phyloP scores from a whole-genome alignment of 2,113 vertebrate genomes.

The Pteruthius melanotis region DNA sequence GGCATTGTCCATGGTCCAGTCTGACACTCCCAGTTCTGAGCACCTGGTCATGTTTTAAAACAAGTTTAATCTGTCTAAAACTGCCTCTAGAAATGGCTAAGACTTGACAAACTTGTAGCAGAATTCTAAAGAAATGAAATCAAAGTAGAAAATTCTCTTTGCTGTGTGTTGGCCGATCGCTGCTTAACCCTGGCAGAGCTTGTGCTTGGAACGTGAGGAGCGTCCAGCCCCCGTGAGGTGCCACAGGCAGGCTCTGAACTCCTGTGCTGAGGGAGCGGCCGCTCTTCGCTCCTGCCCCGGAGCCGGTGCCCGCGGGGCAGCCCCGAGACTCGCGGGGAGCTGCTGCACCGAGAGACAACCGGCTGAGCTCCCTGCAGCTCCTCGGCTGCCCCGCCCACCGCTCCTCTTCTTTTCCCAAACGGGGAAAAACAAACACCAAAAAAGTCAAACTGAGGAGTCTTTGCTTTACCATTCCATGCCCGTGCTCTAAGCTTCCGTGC shows the following conservation, averaged over 20 bases:
- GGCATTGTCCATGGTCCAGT: background rate
- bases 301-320: background rate
- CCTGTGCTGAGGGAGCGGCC: background rate
- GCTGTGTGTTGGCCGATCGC: background rate
- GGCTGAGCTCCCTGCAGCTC: background rate
- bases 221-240: background rate
- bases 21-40: background rate
- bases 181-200: background rate
- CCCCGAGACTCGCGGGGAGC: background rate
- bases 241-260: background rate
- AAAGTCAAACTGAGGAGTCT: background rate
- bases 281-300: background rate
- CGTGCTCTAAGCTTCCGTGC: background rate
- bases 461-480: background rate
- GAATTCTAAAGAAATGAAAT: background rate
- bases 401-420: background rate
- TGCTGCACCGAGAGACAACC: background rate
- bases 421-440: background rate
- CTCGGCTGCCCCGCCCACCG: accelerated
- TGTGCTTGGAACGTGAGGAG: background rate
- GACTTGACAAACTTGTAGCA: background rate
- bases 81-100: background rate
- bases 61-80: background rate
- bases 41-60: background rate
- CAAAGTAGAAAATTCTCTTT: background rate